These are phyloP conservation scores for Drosophila sproati DNA, from an alignment of 1,140 invertebrate species.

Conservation along the genomic window DNA sequence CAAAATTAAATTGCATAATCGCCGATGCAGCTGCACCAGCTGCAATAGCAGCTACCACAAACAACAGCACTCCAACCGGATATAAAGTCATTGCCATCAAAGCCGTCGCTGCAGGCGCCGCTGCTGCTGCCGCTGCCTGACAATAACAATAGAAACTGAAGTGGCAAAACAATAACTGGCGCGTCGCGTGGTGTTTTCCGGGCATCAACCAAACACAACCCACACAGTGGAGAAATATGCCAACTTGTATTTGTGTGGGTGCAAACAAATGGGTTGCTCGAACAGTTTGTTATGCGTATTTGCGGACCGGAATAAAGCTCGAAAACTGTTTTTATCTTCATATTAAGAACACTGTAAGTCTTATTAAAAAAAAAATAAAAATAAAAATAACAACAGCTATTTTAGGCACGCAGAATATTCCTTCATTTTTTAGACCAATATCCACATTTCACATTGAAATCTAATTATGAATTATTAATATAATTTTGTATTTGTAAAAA, in stretches of 20 bases:
- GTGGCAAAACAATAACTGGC: slow-evolving; percentile 81
- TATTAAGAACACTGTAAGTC: no score
- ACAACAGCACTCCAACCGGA: slow-evolving; percentile 29
- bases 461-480: no score
- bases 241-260: slow-evolving; percentile 50
- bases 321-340: no score
- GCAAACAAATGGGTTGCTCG: slow-evolving; percentile 32
- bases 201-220: slow-evolving; percentile 61
- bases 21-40: slow-evolving; percentile 35
- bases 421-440: no score
- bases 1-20: slow-evolving; percentile 79
- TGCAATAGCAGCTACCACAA: slow-evolving; percentile 41
- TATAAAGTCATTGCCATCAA: slow-evolving; percentile 71
- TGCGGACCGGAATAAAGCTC: no score
- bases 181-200: slow-evolving; percentile 73
- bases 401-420: no score
- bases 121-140: slow-evolving; percentile 44
- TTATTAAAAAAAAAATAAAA: no score
- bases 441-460: no score
- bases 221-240: slow-evolving; percentile 45
- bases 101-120: slow-evolving; percentile 47
- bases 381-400: no score
- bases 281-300: slow-evolving; percentile 25
- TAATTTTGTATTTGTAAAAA: no score
- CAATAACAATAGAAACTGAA: slow-evolving; percentile 82